A percentile compares a stretch with the other conserved stretches of the same genome.
phyloP scores from a whole-genome alignment of 2,888 invertebrate genomes.

The Parthenolecanium corni region DNA sequence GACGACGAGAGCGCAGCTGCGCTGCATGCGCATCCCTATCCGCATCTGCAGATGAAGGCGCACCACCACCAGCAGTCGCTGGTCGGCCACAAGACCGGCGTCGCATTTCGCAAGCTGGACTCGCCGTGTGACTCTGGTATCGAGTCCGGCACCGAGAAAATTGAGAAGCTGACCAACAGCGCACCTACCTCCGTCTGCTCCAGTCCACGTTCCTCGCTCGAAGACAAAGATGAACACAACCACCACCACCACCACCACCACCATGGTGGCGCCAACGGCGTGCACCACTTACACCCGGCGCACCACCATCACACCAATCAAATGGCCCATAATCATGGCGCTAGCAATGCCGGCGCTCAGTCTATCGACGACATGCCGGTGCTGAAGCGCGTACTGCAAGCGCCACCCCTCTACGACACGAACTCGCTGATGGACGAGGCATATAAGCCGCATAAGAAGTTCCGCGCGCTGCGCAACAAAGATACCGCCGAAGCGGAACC shows the following conservation, averaged over 20 bases:
- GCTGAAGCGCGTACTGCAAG: slow-evolving; percentile 79
- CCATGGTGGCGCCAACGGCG: slow-evolving; percentile 35
- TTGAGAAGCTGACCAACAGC: slow-evolving; percentile 56
- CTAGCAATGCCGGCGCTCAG: slow-evolving; percentile 41
- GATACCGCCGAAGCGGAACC: slow-evolving; percentile 69
- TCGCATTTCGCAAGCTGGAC: slow-evolving; percentile 58
- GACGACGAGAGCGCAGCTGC: slow-evolving; percentile 56
- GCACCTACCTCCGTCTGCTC: slow-evolving; percentile 68
- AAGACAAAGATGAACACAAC: slow-evolving; percentile 56
- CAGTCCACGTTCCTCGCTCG: slow-evolving; percentile 67
- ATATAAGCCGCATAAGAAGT: slow-evolving; percentile 91
- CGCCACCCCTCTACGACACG: slow-evolving; percentile 81
- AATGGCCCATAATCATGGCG: slow-evolving; percentile 35
- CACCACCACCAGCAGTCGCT: slow-evolving; percentile 20
- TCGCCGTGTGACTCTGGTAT: slow-evolving; percentile 89
- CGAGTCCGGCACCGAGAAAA: slow-evolving; percentile 81
- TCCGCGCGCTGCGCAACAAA: slow-evolving; percentile 66
- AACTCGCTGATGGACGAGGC: slow-evolving; percentile 87
- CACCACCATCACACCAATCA: slow-evolving; percentile 6
- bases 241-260: slow-evolving; percentile 40
- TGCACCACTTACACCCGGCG: slow-evolving; percentile 1
- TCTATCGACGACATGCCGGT: slow-evolving; percentile 79
- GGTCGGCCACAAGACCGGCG: slow-evolving; percentile 31
- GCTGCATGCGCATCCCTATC: slow-evolving; percentile 24
- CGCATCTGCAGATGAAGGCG: slow-evolving; percentile 16